Conservation (phyloP, 2,888 invertebrate species). For the Volucella bombylans region DNA sequence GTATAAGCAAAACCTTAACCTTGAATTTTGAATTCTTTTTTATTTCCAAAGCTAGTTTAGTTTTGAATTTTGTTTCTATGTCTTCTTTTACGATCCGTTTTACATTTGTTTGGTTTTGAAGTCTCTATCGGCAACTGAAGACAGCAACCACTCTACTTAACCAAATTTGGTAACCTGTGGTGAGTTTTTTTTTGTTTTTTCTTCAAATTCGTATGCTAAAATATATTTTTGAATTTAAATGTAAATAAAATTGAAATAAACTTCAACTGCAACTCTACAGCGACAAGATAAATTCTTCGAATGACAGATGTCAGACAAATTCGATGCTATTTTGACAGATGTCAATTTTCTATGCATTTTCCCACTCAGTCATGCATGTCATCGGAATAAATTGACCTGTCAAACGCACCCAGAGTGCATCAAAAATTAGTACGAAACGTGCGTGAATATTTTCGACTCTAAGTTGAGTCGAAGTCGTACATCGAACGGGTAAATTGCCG, state of each 20-base stretch:
- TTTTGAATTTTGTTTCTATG: no score
- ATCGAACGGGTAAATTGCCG: not conserved
- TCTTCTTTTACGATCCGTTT: conserved; percentile 3
- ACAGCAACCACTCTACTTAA: conserved; percentile 13
- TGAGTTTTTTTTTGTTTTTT: not conserved
- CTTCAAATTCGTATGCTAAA: not conserved
- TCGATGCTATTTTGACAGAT: conserved; percentile 29
- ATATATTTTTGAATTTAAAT: not conserved
- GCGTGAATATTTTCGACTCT: not conserved
- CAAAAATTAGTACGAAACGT: conserved; percentile 8
- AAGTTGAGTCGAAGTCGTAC: not conserved
- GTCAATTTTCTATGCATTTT: conserved; percentile 1
- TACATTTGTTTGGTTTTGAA: conserved; percentile 10
- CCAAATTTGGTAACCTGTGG: conserved; percentile 13
- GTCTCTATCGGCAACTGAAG: conserved; percentile 21
- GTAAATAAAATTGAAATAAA: conserved; percentile 5
- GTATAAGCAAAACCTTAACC: conserved; percentile 35
- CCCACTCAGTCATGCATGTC: conserved; percentile 25
- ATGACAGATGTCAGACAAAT: conserved; percentile 22
- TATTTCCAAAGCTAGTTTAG: not conserved
- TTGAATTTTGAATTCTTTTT: conserved; percentile 20
- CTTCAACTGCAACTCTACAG: not conserved
- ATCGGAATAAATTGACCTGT: conserved; percentile 49
- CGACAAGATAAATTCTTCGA: not conserved
- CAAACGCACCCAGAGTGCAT: conserved; percentile 17